Conservation (phyloP, 2,113 vertebrate species). For the Calonectris borealis region DNA sequence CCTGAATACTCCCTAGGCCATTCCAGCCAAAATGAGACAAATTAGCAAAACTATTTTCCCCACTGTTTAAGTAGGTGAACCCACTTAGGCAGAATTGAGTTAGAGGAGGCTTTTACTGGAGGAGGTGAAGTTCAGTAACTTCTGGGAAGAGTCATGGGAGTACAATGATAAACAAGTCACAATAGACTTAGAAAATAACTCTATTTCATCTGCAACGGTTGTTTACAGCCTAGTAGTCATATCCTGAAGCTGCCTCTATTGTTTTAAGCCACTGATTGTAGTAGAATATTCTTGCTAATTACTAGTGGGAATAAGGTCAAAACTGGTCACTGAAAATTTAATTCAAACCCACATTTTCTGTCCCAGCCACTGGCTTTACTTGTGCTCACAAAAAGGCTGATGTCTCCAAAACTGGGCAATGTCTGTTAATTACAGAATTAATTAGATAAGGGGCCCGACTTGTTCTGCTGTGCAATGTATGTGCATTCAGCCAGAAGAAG, state of each 20-base stretch:
- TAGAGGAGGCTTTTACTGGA: neutral
- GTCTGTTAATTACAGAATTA: conserved; percentile 47
- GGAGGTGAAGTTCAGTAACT: neutral
- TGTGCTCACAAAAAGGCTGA: neutral
- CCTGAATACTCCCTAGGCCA: neutral
- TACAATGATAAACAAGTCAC: neutral
- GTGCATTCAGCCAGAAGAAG: conserved; percentile 8
- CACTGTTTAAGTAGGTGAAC: neutral
- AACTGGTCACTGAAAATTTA: neutral
- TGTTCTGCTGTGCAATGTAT: neutral
- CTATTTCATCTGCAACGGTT: neutral
- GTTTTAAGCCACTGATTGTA: neutral
- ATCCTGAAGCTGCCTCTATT: neutral
- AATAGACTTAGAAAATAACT: neutral
- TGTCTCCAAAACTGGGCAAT: conserved; percentile 7
- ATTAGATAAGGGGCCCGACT: conserved; percentile 4
- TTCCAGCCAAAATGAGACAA: neutral
- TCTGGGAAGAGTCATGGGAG: neutral
- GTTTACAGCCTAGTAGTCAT: neutral
- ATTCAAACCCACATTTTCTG: neutral
- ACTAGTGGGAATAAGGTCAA: neutral
- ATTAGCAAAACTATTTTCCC: neutral
- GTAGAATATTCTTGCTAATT: conserved; percentile 8
- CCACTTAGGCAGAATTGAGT: neutral
- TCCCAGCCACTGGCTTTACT: neutral